A percentile compares a stretch with the other conserved stretches of the same genome.
phyloP scores from a whole-genome alignment of 2,888 invertebrate species.

The Mythimna loreyi region DNA sequence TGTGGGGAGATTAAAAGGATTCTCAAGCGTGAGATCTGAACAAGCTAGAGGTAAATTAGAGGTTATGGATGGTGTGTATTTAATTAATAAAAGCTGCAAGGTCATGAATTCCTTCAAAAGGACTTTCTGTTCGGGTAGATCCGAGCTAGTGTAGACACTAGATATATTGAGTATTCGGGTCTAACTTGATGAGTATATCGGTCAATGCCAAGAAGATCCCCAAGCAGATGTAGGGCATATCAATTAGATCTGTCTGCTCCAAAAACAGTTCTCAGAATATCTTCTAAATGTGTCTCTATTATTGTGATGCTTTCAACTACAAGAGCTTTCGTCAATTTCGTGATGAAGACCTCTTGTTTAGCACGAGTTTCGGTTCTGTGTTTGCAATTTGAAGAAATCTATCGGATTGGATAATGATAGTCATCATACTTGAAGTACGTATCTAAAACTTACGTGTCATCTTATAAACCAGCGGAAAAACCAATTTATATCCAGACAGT shows the following conservation, averaged over 20 bases:
- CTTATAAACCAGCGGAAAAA: conserved; percentile 44
- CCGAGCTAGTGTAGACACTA: no score
- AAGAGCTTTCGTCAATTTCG: conserved; percentile 1
- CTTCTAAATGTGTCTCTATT: conserved; percentile 1
- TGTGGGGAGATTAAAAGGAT: conserved; percentile 57
- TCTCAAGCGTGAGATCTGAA: conserved; percentile 53
- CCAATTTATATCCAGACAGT: conserved; percentile 53
- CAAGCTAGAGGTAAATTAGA: conserved; percentile 30
- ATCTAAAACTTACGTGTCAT: conserved; percentile 6
- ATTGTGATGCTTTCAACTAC: background rate
- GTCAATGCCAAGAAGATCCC: conserved; percentile 27
- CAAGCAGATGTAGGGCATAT: conserved; percentile 13
- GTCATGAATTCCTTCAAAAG: background rate
- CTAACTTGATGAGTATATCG: conserved; percentile 14
- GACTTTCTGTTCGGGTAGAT: background rate
- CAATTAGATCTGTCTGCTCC: conserved; percentile 24
- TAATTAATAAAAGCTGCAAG: conserved; percentile 2
- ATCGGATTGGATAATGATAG: background rate
- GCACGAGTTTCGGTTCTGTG: background rate
- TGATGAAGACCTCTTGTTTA: background rate
- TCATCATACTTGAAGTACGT: conserved; percentile 10
- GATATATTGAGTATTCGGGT: background rate
- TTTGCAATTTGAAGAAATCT: background rate
- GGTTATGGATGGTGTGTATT: conserved; percentile 1
- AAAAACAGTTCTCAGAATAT: conserved; percentile 8